A percentile compares a stretch with the other conserved stretches of the same genome.
Conservation (phyloP, 2,797 vertebrate genomes). For the Enteromius radiatus region DNA sequence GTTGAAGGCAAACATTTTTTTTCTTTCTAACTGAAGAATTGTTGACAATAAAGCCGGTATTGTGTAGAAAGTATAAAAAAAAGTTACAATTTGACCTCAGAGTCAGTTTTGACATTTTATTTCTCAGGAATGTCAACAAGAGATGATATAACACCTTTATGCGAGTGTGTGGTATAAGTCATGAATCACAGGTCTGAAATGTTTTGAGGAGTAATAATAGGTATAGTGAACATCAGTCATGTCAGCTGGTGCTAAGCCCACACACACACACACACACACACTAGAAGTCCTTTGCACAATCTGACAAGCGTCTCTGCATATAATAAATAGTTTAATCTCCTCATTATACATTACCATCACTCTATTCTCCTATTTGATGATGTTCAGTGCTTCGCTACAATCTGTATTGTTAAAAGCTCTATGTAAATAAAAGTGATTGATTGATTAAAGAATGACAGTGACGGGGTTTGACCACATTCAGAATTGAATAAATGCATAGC, state of each 20-base stretch:
- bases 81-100: neutral
- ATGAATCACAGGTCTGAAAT: slow-evolving; percentile 2
- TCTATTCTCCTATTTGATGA: too few relatives aligned
- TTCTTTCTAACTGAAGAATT: neutral
- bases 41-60: neutral
- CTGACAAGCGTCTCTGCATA: too few relatives aligned
- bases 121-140: neutral
- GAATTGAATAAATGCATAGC: neutral
- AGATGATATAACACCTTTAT: neutral
- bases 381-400: too few relatives aligned
- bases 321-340: too few relatives aligned
- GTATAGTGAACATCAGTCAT: neutral
- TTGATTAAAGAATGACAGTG: neutral
- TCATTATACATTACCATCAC: too few relatives aligned
- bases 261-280: too few relatives aligned
- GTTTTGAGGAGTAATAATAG: slow-evolving; percentile 5
- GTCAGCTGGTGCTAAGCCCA: neutral
- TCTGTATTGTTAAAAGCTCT: too few relatives aligned
- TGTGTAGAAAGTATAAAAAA: neutral
- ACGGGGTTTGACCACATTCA: neutral
- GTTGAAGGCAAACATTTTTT: neutral
- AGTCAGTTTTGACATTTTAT: neutral
- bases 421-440: too few relatives aligned
- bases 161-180: neutral
- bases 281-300: too few relatives aligned